Evolutionary conservation across 2,888 invertebrate genomes (phyloP), one percentile per base, ranked within the genome.

Genomic region (Apeira syringaria): DNA sequence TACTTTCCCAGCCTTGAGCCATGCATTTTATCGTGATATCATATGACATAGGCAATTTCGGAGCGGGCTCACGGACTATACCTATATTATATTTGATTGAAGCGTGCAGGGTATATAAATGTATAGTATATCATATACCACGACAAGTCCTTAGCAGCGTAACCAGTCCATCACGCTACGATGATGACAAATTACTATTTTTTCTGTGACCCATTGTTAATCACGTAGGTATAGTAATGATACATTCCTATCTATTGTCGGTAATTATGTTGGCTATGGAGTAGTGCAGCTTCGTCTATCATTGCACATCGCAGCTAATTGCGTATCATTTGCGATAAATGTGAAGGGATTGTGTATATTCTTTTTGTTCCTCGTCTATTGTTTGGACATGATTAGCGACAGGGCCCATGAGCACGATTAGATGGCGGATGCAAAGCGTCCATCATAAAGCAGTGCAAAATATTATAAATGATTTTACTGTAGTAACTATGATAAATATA

Each of bases 211-310:
- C 37, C 12, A 38, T 43, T 32, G 36, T 43, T 25, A 22, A 22
- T 6, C 29, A 18, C 24, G 33, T 7, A 17, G 1, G 1, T 7
- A 10, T 3, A n/a, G 17, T 30, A 29, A 32, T 36, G 17, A 29
- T 5, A 38, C 12, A 32, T 17, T 13, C 8, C 9, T 17, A 37
- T 33, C 8, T 31, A 25, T 12, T 17, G 20, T n/a, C 10, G 24
- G 7, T 18, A 18, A 34, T 34, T 43, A 43, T 28, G 24, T 22
- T n/a, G 32, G 6, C 8, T 22, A 20, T 7, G 10, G 24, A 11
- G 37, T 29, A 38, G 33, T 29, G 22, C 42, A 15, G 27, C 9
- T 8, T 43, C 18, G 18, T 43, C 20, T 37, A 26, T 43, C 18
- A 38, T 38, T 29, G 32, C 8, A 13, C 15, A 15, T 24, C 28